Evolutionary conservation across 2,797 vertebrate genomes (phyloP).

Genomic region (Sparidentex hasta): DNA sequence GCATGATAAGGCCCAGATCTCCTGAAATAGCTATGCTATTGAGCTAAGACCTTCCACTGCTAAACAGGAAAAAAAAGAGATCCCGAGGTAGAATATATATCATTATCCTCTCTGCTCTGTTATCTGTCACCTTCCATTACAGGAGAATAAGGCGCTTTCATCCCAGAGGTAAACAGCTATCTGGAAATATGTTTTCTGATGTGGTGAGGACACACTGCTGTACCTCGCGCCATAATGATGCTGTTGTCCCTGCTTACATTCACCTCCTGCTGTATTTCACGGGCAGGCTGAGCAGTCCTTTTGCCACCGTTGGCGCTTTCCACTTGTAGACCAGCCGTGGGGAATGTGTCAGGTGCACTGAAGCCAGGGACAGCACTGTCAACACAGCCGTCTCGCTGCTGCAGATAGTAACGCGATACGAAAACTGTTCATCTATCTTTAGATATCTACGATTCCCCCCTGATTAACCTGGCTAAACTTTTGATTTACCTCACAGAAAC

Average conservation of each 20-base stretch:
- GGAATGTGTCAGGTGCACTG: constrained; percentile 47
- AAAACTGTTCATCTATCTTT: constrained; percentile 36
- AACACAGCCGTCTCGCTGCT: constrained; percentile 27
- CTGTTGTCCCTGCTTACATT: constrained; percentile 36
- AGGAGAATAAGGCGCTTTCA: constrained; percentile 46
- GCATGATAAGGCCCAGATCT: constrained; percentile 72
- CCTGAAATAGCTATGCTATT: constrained; percentile 69
- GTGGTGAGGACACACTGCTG: constrained; percentile 30
- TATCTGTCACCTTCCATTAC: constrained; percentile 72
- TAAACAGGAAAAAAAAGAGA: constrained; percentile 38
- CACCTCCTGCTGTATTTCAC: constrained; percentile 34
- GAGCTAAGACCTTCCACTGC: constrained; percentile 59
- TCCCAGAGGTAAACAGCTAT: constrained; percentile 58
- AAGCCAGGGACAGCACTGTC: constrained; percentile 40
- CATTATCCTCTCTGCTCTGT: constrained; percentile 56
- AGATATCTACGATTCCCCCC: constrained; percentile 6
- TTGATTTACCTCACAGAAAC: constrained; percentile 10
- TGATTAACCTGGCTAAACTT: constrained; percentile 16
- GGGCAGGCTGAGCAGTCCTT: constrained; percentile 20
- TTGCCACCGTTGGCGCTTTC: constrained; percentile 37
- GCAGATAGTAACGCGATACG: constrained; percentile 41
- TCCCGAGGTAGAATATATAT: constrained; percentile 52
- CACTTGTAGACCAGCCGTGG: constrained; percentile 31
- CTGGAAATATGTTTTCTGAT: constrained; percentile 59
- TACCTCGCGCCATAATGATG: constrained; percentile 33